phyloP scores from a whole-genome alignment of 2,797 vertebrate genomes.

The Poecilia velifera region DNA sequence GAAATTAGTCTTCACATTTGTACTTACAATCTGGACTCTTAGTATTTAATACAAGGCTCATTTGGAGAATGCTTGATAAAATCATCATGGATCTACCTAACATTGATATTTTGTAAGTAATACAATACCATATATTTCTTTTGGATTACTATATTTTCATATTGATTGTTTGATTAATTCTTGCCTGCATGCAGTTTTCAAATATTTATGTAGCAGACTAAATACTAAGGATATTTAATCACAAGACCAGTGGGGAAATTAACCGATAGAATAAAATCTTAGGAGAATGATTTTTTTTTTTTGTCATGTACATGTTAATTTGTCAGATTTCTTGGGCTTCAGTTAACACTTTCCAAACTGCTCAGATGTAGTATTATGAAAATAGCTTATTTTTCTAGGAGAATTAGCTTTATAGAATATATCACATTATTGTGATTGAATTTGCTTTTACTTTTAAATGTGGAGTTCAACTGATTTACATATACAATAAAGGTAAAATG shows the following conservation, averaged over 20 bases:
- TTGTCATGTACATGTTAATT: neutral
- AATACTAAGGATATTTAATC: conserved; percentile 4
- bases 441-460: neutral
- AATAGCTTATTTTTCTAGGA: neutral
- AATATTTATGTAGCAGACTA: conserved; percentile 14
- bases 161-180: conserved; percentile 11
- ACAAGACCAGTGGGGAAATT: conserved; percentile 9
- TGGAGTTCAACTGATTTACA: conserved; percentile 14
- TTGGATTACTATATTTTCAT: conserved; percentile 23
- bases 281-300: neutral
- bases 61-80: conserved; percentile 58
- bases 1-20: conserved; percentile 47
- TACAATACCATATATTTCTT: conserved; percentile 29
- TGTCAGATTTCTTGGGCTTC: neutral
- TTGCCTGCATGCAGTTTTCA: conserved; percentile 34
- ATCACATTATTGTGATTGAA: neutral
- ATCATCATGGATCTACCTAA: conserved; percentile 63
- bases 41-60: conserved; percentile 47
- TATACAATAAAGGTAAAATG: conserved; percentile 17
- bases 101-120: conserved; percentile 70
- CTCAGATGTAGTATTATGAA: neutral
- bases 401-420: neutral
- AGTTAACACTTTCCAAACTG: conserved; percentile 25
- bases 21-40: conserved; percentile 35
- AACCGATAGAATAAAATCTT: conserved; percentile 7